Conservation (phyloP, 2,797 vertebrate species). For the Bradypus variegatus region DNA sequence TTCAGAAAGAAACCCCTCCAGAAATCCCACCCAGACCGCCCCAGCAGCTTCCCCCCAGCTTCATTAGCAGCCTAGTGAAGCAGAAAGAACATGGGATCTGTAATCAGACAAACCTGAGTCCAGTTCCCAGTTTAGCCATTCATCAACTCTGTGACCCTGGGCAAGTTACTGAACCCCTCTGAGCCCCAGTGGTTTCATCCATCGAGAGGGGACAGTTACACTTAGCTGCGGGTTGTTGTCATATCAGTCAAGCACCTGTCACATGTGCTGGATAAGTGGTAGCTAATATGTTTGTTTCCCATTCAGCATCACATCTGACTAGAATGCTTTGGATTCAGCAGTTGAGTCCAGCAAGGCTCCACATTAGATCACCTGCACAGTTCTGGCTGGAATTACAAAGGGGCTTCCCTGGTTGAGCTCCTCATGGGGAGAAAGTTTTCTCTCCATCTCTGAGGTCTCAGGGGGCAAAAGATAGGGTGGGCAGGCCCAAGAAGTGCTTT, state of each 20-base stretch:
- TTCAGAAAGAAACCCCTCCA: slow-evolving; percentile 40
- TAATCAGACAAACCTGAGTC: slow-evolving; percentile 4
- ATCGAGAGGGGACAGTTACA: neutral
- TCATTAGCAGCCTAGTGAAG: neutral
- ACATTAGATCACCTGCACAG: neutral
- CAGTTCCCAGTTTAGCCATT: neutral
- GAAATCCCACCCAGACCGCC: neutral
- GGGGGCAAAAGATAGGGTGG: neutral
- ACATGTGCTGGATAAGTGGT: neutral
- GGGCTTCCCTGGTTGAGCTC: neutral
- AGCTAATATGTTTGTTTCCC: neutral
- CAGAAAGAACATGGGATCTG: neutral
- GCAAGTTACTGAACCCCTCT: neutral
- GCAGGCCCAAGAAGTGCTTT: slow-evolving; percentile 25
- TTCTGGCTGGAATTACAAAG: neutral
- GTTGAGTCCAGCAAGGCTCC: neutral
- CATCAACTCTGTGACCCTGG: neutral
- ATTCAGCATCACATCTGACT: neutral
- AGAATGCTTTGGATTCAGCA: neutral
- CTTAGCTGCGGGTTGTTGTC: neutral
- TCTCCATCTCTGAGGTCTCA: neutral
- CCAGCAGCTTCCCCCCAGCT: neutral
- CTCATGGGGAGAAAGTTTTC: neutral
- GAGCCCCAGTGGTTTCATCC: neutral
- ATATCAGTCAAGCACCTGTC: neutral